These are phyloP conservation scores for Linnaemya tessellans DNA, from an alignment of 2,888 invertebrate genomes.

Conservation along the genomic window DNA sequence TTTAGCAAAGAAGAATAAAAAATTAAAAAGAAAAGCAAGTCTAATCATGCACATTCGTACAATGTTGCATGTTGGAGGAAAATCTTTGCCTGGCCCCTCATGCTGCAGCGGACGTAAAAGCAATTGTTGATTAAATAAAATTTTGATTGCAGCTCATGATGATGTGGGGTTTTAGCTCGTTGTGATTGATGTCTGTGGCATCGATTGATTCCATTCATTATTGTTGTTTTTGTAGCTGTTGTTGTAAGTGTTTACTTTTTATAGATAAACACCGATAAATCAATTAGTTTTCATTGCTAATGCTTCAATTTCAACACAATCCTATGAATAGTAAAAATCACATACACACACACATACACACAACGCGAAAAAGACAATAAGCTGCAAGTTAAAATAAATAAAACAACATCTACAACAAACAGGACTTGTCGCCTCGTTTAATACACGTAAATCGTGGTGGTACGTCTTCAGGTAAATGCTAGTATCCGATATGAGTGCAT, in stretches of 20 bases:
- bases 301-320: constrained; percentile 64
- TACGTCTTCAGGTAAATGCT: constrained; percentile 8
- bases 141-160: constrained; percentile 33
- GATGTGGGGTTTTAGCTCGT: constrained; percentile 10
- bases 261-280: constrained; percentile 70
- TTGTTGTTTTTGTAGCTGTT: neutral
- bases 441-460: neutral
- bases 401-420: constrained; percentile 12
- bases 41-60: constrained; percentile 1
- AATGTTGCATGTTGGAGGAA: constrained; percentile 22
- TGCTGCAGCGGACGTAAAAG: constrained; percentile 13
- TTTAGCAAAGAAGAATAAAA: neutral
- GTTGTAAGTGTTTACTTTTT: constrained; percentile 17
- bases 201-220: constrained; percentile 26
- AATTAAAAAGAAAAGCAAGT: constrained; percentile 8
- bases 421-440: constrained; percentile 8
- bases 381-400: constrained; percentile 16
- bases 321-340: constrained; percentile 20
- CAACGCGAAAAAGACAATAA: neutral
- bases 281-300: constrained; percentile 69
- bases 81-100: neutral
- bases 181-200: constrained; percentile 58
- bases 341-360: neutral
- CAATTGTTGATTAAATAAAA: constrained; percentile 19
- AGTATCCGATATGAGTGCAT: neutral